Evolutionary conservation across 1,140 invertebrate genomes (phyloP).

Genomic region (Rhopalosiphum padi): DNA sequence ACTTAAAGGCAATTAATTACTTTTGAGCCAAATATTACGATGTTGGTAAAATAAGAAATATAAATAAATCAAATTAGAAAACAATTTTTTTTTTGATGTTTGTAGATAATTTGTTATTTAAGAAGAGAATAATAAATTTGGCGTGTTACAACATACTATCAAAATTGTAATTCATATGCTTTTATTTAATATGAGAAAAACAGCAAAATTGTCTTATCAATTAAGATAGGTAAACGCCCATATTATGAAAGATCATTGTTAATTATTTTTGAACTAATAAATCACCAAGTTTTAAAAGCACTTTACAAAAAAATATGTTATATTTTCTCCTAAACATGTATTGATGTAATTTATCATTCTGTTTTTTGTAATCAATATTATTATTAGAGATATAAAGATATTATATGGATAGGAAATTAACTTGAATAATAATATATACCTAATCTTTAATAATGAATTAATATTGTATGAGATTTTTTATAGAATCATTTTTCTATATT

Average conservation of each 20-base stretch:
- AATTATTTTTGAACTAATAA: background rate
- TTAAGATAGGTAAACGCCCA: background rate
- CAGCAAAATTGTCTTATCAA: background rate
- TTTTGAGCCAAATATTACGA: conserved; percentile 42
- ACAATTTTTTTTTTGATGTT: background rate
- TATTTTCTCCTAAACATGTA: background rate
- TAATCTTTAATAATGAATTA: background rate
- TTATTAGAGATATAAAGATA: background rate
- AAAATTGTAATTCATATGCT: background rate
- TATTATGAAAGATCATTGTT: background rate
- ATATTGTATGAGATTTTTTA: background rate
- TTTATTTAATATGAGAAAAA: background rate
- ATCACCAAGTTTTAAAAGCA: background rate
- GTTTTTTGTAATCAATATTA: background rate
- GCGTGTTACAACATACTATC: background rate
- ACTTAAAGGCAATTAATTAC: background rate
- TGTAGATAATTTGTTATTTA: background rate
- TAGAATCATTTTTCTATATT: background rate
- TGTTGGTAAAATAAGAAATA: background rate
- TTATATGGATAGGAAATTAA: background rate
- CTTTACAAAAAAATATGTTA: background rate
- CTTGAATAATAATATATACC: background rate
- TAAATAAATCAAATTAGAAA: background rate
- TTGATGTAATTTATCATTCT: background rate
- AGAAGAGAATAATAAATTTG: background rate